A percentile compares a stretch with the other conserved stretches of the same genome.
These are phyloP conservation scores for Channallabes apus DNA, from an alignment of 2,797 vertebrate genomes.

Conservation along the genomic window DNA sequence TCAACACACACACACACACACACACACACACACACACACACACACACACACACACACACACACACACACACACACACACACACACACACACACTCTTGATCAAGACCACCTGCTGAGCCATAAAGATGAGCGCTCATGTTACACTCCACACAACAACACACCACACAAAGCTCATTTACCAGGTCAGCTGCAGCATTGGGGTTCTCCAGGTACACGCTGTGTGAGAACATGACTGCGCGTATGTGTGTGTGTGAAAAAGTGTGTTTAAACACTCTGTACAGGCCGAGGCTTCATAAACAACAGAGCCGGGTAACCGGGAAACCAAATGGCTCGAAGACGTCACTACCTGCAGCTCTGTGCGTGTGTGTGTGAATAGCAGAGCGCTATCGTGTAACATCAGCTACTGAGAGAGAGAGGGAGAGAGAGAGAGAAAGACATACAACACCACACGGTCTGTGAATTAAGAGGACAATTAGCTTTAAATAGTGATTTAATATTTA, in stretches of 20 bases:
- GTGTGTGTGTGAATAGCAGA: conserved; percentile 54
- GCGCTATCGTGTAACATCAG: conserved; percentile 57
- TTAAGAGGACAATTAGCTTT: background rate
- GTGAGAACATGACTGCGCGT: conserved; percentile 17
- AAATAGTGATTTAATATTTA: background rate
- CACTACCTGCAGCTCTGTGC: conserved; percentile 40
- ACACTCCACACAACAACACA: background rate
- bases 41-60: background rate
- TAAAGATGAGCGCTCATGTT: background rate
- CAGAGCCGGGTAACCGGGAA: conserved; percentile 58
- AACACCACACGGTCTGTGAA: background rate
- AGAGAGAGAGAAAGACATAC: background rate
- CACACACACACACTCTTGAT: background rate
- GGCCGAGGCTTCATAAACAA: conserved; percentile 59
- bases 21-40: background rate
- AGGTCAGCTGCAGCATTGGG: background rate
- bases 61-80: background rate
- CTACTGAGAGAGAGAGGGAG: background rate
- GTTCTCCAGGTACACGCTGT: conserved; percentile 25
- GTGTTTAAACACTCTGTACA: conserved; percentile 35
- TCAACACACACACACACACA: background rate
- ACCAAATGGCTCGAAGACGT: conserved; percentile 59
- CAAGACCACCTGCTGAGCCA: conserved; percentile 2
- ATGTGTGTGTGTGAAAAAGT: background rate
- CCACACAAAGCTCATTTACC: conserved; percentile 18